A percentile compares a stretch with the other conserved stretches of the same genome.
Evolutionary conservation across 2,797 vertebrate genomes (phyloP).

Genomic region (Paratrypauchen microcephalus): DNA sequence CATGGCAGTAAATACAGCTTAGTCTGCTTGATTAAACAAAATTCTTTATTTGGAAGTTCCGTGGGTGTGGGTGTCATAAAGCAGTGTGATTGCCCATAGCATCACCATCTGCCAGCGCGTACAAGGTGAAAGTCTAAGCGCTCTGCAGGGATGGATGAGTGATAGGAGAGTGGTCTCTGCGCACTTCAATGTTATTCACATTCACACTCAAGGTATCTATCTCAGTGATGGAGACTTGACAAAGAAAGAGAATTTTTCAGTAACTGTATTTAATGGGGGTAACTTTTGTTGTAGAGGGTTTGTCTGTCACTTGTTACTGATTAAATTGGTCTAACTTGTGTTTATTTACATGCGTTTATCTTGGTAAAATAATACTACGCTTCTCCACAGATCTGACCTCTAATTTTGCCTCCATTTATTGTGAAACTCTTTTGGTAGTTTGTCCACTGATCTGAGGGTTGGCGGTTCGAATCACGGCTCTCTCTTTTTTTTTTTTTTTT

Average conservation of each 20-base stretch:
- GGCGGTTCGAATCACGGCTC: too few relatives aligned
- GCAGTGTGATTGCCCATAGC: constrained; percentile 78
- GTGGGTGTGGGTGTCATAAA: constrained; percentile 53
- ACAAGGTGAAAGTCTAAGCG: constrained; percentile 73
- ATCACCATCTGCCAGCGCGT: constrained; percentile 76
- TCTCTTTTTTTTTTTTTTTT: too few relatives aligned
- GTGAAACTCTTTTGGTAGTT: too few relatives aligned
- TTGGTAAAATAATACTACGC: too few relatives aligned
- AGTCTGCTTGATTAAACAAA: constrained; percentile 9
- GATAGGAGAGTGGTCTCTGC: constrained; percentile 42
- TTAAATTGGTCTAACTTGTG: too few relatives aligned
- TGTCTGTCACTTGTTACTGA: too few relatives aligned
- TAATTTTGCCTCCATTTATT: too few relatives aligned
- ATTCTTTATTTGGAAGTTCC: constrained; percentile 13
- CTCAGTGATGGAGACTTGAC: not conserved
- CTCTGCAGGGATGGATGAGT: constrained; percentile 66
- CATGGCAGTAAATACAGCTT: constrained; percentile 12
- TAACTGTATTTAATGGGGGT: not conserved
- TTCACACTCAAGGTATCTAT: constrained; percentile 7
- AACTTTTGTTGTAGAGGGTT: too few relatives aligned
- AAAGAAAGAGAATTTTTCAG: not conserved
- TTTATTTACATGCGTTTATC: too few relatives aligned
- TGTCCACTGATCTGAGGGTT: too few relatives aligned
- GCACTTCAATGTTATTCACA: constrained; percentile 12
- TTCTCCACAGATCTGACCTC: too few relatives aligned